A percentile compares a stretch with the other conserved stretches of the same genome.
Conservation (phyloP, 2,888 invertebrate species). For the Acanthosepion pharaonis region DNA sequence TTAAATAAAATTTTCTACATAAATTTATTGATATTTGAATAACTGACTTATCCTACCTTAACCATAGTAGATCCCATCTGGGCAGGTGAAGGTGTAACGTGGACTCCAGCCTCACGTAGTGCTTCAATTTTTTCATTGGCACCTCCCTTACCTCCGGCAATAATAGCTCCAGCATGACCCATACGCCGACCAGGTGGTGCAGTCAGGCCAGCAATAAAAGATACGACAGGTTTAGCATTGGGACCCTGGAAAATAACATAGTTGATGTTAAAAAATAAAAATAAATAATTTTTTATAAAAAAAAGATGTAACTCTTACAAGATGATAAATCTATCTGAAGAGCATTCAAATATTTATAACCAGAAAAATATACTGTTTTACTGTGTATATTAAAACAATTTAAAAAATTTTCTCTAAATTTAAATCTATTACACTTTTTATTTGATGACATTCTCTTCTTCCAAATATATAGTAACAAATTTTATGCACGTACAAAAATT, state of each 20-base stretch:
- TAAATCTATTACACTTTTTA: too few relatives aligned
- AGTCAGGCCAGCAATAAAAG: constrained; percentile 98
- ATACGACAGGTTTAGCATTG: constrained; percentile 96
- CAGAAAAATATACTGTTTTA: too few relatives aligned
- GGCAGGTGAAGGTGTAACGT: constrained; percentile 95
- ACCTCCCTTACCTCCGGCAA: constrained; percentile 98
- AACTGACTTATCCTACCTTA: constrained; percentile 63
- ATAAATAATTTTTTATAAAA: background rate
- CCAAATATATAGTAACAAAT: too few relatives aligned
- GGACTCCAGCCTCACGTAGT: constrained; percentile 87
- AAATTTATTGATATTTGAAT: background rate
- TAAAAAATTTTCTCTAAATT: too few relatives aligned
- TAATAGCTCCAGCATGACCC: constrained; percentile 99
- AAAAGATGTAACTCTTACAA: too few relatives aligned
- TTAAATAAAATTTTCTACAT: background rate
- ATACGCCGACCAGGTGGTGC: constrained; percentile 98
- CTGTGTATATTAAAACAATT: too few relatives aligned
- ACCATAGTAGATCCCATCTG: constrained; percentile 93
- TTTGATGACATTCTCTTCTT: too few relatives aligned
- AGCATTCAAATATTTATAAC: too few relatives aligned
- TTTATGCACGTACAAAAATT: too few relatives aligned
- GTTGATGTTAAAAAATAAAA: background rate
- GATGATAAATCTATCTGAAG: too few relatives aligned
- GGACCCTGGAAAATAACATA: constrained; percentile 74
- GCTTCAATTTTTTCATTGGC: constrained; percentile 98